Percentiles rank a stretch among this genome's conserved stretches.
phyloP scores from a whole-genome alignment of 2,888 invertebrate genomes.

The Congeria kusceri region DNA sequence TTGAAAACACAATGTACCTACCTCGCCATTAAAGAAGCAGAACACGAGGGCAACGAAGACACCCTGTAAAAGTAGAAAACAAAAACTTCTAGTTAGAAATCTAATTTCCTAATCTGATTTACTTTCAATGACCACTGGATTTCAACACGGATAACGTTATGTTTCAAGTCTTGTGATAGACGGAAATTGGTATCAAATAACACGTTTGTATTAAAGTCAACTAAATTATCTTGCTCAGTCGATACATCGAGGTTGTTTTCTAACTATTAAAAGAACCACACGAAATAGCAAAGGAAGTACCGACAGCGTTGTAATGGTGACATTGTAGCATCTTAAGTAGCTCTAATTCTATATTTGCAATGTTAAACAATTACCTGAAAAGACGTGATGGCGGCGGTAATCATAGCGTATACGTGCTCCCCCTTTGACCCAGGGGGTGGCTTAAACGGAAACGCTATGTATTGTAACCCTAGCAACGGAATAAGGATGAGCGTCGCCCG shows the following conservation, averaged over 20 bases:
- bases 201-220: no score
- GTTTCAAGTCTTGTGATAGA: neutral
- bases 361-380: no score
- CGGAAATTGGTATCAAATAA: no score
- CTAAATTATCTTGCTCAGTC: no score
- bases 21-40: constrained; percentile 96
- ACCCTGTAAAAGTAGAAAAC: constrained; percentile 88
- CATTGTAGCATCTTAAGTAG: no score
- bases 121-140: no score
- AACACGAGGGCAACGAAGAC: constrained; percentile 94
- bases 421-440: constrained; percentile 87
- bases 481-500: constrained; percentile 95
- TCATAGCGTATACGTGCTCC: constrained; percentile 90
- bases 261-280: no score
- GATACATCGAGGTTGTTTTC: no score
- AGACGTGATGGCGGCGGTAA: constrained; percentile 94
- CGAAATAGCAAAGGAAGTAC: no score
- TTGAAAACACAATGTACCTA: constrained; percentile 84
- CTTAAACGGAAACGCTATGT: constrained; percentile 94
- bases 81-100: neutral
- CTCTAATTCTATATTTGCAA: no score
- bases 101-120: neutral
- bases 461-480: constrained; percentile 96
- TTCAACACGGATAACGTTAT: neutral
- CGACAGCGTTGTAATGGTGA: no score